Percentiles rank a stretch among this genome's conserved stretches.
Evolutionary conservation across 2,113 vertebrate species (phyloP).

Genomic region (Stegostoma tigrinum): DNA sequence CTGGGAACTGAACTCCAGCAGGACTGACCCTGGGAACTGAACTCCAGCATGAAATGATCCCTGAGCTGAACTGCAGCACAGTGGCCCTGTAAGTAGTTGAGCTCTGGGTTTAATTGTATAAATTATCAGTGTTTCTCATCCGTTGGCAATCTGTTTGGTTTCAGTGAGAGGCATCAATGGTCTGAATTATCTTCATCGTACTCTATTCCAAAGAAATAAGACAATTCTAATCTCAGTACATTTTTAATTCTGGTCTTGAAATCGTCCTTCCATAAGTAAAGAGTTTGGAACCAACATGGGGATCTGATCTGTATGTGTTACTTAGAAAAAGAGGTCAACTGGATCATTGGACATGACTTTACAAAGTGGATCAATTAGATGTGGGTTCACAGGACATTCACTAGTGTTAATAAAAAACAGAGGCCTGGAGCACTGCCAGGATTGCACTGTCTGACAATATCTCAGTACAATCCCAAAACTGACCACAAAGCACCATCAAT

Average conservation of each 20-base stretch:
- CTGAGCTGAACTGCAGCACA: no score
- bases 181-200: not conserved
- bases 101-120: not conserved
- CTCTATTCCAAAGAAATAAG: not conserved
- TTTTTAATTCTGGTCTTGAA: constrained; percentile 15
- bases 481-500: constrained; percentile 1
- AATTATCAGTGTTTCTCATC: not conserved
- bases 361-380: not conserved
- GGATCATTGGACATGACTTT: not conserved
- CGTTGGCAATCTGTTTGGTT: not conserved
- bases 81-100: not conserved
- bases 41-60: no score
- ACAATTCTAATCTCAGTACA: constrained; percentile 8
- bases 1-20: no score
- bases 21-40: no score
- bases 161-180: not conserved
- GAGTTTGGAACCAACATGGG: not conserved
- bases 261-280: not conserved
- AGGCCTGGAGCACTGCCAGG: not conserved
- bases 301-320: not conserved
- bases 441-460: not conserved
- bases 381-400: not conserved
- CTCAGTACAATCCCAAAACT: not conserved
- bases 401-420: constrained; percentile 7
- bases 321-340: constrained; percentile 19